Percentiles rank a stretch among this genome's conserved stretches.
These are phyloP conservation scores for Triplophysa dalaica DNA, from an alignment of 2,113 vertebrate genomes.

Conservation along the genomic window DNA sequence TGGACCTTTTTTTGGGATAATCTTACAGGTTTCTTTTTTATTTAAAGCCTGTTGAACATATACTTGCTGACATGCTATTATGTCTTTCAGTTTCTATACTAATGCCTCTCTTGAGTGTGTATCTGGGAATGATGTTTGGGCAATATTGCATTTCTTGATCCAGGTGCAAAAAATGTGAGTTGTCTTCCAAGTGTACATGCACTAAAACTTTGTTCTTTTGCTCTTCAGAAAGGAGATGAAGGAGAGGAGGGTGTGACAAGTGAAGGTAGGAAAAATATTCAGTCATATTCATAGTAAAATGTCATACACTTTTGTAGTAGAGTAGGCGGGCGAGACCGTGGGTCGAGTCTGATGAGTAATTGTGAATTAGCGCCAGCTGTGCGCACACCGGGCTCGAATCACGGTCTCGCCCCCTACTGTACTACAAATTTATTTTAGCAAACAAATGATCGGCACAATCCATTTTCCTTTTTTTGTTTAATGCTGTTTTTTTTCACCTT, in stretches of 20 bases:
- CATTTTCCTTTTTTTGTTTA: no score
- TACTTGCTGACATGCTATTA: slow-evolving; percentile 19
- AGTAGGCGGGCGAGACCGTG: no score
- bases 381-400: no score
- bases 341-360: no score
- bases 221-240: slow-evolving; percentile 86
- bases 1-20: slow-evolving; percentile 24
- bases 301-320: no score
- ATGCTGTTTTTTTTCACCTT: neutral
- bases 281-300: neutral
- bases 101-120: slow-evolving; percentile 21
- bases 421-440: no score
- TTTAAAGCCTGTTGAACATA: neutral
- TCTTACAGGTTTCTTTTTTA: slow-evolving; percentile 10
- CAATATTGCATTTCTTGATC: neutral
- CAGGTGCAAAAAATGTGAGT: no score
- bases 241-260: slow-evolving; percentile 95
- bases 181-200: neutral
- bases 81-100: slow-evolving; percentile 8
- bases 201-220: neutral
- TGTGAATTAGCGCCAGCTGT: no score
- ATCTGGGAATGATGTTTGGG: neutral
- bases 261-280: slow-evolving; percentile 81
- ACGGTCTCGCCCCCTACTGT: no score
- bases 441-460: no score